Evolutionary conservation across 2,888 invertebrate species (phyloP), one percentile per base, ranked within the genome.

Genomic region (Sthenelais limicola): DNA sequence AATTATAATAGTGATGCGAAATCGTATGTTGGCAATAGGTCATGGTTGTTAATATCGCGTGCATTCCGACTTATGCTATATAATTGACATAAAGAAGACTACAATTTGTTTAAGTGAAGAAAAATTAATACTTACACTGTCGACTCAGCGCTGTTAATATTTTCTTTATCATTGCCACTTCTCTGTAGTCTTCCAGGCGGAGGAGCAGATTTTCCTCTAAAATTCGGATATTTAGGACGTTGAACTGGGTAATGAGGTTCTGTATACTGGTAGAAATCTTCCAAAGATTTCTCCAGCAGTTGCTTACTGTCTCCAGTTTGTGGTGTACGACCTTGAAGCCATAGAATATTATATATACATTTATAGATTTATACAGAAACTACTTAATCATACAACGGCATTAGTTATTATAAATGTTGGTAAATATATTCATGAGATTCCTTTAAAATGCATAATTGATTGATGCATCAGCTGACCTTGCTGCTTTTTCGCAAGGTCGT

Each of bases 251-350:
- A 81, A 56, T 80, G 80, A 30, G 73, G 76, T 9, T 84, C 83
- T 0, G 84, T 79, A 5, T 78, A 73, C 68, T 82, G 75, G 73
- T 84, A 85, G 68, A 85, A 84, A 58, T 84, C 82, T 62, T 83
- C 83, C 66, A 84, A 73, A 7, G 82, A 75, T 52, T 81, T 80
- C 15, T 79, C 77, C 24, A 78, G 71, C 24, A 82, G 56, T 26
- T 18, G 49, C 52, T 71, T 48, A 43, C 67, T 51, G 26, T 58
- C 71, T 26, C 21, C 68, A 15, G 35, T 3, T 21, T 32, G 56
- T 12, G 56, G 12, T 15, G 56, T 28, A 24, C n/a, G n/a, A n/a
- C n/a, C n/a, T n/a, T n/a, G n/a, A n/a, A n/a, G n/a, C n/a, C n/a
- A n/a, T n/a, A n/a, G n/a, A n/a, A n/a, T n/a, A n/a, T 15, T 15